Percentiles rank a stretch among this genome's conserved stretches.
phyloP scores from a whole-genome alignment of 23 tunicate species.

The Trididemnum nubilum region DNA sequence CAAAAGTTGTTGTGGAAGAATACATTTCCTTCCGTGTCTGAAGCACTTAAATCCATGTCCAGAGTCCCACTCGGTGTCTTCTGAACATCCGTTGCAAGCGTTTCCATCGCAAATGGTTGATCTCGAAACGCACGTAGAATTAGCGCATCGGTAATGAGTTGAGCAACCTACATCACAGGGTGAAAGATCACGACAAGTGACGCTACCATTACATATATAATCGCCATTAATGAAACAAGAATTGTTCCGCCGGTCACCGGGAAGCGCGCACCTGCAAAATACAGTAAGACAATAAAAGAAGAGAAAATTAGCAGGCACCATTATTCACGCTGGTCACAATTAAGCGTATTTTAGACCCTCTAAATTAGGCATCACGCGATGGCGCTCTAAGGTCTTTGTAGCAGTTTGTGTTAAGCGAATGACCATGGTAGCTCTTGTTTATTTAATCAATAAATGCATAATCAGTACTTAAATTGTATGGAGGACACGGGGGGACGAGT shows the following conservation, averaged over 20 bases:
- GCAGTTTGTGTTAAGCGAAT: too few species aligned
- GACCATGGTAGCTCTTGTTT: too few species aligned
- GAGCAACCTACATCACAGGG: slow-evolving; percentile 76
- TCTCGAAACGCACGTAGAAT: slow-evolving; percentile 40
- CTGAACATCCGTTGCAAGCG: slow-evolving; percentile 69
- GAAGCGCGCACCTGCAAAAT: slow-evolving; percentile 39
- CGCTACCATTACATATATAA: slow-evolving; percentile 44
- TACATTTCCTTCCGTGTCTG: slow-evolving; percentile 62
- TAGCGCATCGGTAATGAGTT: slow-evolving; percentile 44
- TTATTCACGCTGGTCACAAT: too few species aligned
- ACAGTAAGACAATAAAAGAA: background rate
- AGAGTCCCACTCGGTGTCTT: slow-evolving; percentile 74
- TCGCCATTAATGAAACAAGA: slow-evolving; percentile 45
- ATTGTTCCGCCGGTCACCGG: background rate
- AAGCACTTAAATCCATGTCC: slow-evolving; percentile 82
- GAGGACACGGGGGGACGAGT: too few species aligned
- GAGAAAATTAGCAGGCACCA: too few species aligned
- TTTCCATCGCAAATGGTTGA: slow-evolving; percentile 71
- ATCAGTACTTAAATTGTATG: too few species aligned
- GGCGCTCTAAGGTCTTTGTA: too few species aligned
- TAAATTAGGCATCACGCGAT: too few species aligned
- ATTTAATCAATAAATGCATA: too few species aligned
- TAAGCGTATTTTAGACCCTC: too few species aligned
- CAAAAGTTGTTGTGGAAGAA: slow-evolving; percentile 71
- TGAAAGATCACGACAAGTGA: slow-evolving; percentile 49